phyloP scores from a whole-genome alignment of 2,113 vertebrate genomes.

The Formicarius rufipectus region DNA sequence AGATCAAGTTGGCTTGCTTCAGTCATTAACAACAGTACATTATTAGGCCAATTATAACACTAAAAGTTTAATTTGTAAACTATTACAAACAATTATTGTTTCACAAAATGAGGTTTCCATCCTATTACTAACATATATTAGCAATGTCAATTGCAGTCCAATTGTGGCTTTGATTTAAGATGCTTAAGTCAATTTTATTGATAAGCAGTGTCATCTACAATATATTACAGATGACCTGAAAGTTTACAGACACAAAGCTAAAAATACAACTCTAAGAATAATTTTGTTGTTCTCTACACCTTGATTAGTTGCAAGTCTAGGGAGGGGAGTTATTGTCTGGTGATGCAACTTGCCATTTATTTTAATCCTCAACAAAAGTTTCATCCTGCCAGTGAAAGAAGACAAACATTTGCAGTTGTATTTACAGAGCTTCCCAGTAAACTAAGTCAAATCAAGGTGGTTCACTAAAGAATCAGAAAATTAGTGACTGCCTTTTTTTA shows the following conservation, averaged over 20 bases:
- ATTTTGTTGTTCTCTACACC: neutral
- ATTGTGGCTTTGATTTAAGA: constrained; percentile 69
- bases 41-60: constrained; percentile 48
- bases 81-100: constrained; percentile 58
- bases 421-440: neutral
- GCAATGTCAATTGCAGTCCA: constrained; percentile 60
- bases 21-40: constrained; percentile 40
- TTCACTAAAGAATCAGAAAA: neutral
- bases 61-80: constrained; percentile 58
- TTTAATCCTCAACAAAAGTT: neutral
- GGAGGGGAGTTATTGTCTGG: neutral
- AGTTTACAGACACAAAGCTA: constrained; percentile 38
- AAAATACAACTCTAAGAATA: neutral
- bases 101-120: constrained; percentile 61
- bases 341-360: neutral
- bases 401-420: neutral
- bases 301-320: neutral
- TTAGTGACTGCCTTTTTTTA: neutral
- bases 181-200: constrained; percentile 74
- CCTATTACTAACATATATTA: constrained; percentile 69
- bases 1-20: constrained; percentile 10
- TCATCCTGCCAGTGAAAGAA: neutral
- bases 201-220: constrained; percentile 62
- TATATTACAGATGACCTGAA: constrained; percentile 52
- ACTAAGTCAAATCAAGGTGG: neutral